Percentiles rank a stretch among this genome's conserved stretches.
phyloP scores from a whole-genome alignment of 1,140 invertebrate genomes.

The Cylas formicarius region DNA sequence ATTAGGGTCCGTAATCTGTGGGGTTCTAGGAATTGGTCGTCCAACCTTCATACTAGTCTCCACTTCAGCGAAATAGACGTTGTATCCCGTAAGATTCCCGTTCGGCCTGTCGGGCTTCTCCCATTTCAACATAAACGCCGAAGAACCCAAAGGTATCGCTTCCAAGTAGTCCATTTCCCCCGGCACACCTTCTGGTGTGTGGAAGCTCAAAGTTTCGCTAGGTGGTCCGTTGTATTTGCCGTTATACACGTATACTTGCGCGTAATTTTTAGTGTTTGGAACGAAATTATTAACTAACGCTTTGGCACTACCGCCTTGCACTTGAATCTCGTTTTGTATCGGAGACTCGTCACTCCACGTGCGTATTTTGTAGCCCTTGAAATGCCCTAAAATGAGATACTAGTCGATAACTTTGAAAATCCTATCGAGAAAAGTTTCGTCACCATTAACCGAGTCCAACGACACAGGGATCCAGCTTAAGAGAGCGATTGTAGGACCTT shows the following conservation, averaged over 20 bases:
- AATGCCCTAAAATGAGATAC: conserved; percentile 48
- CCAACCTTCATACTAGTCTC: conserved; percentile 49
- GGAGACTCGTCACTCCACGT: conserved; percentile 75
- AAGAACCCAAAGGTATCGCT: conserved; percentile 79
- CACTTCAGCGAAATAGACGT: conserved; percentile 82
- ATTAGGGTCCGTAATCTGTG: conserved; percentile 68
- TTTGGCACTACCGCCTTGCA: conserved; percentile 63
- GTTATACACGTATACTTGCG: conserved; percentile 85
- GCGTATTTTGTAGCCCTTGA: conserved; percentile 92
- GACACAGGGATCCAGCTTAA: conserved; percentile 80
- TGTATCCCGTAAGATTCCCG: conserved; percentile 87
- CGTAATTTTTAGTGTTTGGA: conserved; percentile 84
- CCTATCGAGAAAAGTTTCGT: background rate
- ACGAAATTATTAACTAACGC: conserved; percentile 79
- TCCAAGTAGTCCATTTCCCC: conserved; percentile 77
- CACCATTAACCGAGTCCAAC: conserved; percentile 66
- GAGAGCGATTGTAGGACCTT: conserved; percentile 65
- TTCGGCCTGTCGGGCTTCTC: conserved; percentile 88
- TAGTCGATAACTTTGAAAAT: background rate
- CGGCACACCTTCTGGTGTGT: conserved; percentile 88
- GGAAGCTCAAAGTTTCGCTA: conserved; percentile 75
- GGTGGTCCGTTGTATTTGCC: conserved; percentile 83
- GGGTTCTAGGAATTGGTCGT: conserved; percentile 55
- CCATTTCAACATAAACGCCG: conserved; percentile 84
- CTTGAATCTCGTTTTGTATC: conserved; percentile 64